Evolutionary conservation across 1,140 invertebrate species (phyloP).

Genomic region (Euwallacea similis): DNA sequence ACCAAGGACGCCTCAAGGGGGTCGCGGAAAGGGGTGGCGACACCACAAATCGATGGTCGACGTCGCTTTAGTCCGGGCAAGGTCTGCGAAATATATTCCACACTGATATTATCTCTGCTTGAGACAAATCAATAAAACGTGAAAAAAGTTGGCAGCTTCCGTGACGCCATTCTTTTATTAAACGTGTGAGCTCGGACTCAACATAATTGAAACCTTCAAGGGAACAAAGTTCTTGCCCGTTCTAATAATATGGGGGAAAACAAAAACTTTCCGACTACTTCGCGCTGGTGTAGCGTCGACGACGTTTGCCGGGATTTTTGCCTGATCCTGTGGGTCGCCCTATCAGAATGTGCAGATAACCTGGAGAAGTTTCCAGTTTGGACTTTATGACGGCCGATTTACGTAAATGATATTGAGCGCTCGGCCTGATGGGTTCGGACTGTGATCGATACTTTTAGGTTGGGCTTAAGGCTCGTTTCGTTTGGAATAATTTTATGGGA

Average conservation of each 20-base stretch:
- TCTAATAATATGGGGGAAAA: not conserved
- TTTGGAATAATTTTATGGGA: too few relatives aligned
- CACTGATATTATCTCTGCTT: too few relatives aligned
- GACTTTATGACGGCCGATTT: conserved; percentile 1
- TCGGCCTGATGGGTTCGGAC: not conserved
- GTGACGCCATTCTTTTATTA: too few relatives aligned
- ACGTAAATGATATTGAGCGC: not conserved
- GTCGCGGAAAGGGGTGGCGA: not conserved
- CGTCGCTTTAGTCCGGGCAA: conserved; percentile 9
- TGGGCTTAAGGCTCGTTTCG: too few relatives aligned
- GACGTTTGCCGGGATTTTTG: not conserved
- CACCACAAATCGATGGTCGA: conserved; percentile 21
- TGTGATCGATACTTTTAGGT: not conserved
- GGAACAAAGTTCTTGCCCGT: not conserved
- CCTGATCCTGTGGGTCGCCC: not conserved
- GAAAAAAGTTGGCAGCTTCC: too few relatives aligned
- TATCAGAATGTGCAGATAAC: not conserved
- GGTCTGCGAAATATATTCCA: too few relatives aligned
- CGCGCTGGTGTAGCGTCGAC: not conserved
- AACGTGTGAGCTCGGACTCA: too few relatives aligned
- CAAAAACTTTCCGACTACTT: not conserved
- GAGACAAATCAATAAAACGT: too few relatives aligned
- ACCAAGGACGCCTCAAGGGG: conserved; percentile 5
- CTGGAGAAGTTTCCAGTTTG: not conserved
- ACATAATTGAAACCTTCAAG: too few relatives aligned